Conservation (phyloP, 1,140 invertebrate species). For the Temnothorax nylanderi region DNA sequence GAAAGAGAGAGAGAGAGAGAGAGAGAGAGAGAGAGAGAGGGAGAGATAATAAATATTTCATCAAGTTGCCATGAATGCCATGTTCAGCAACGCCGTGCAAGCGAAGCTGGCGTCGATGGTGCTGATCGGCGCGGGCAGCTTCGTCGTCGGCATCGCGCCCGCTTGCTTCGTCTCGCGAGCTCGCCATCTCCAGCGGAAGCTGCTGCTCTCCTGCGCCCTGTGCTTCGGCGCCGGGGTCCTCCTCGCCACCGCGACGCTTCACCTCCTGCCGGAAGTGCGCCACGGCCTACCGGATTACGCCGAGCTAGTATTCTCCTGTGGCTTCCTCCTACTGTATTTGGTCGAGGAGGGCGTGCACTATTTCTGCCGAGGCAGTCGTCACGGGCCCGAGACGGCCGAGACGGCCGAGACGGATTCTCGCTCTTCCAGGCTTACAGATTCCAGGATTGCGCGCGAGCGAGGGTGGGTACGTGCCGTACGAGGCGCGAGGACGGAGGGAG, state of each 20-base stretch:
- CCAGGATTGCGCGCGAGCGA: background rate
- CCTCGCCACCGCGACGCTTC: slow-evolving; percentile 92
- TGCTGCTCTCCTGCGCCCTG: slow-evolving; percentile 88
- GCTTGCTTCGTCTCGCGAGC: slow-evolving; percentile 87
- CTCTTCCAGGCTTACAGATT: no score
- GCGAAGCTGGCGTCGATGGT: slow-evolving; percentile 91
- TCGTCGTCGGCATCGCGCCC: slow-evolving; percentile 89
- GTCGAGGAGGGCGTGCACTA: slow-evolving; percentile 91
- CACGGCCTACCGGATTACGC: slow-evolving; percentile 86
- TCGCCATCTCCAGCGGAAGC: slow-evolving; percentile 84
- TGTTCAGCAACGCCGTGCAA: slow-evolving; percentile 73
- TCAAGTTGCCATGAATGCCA: background rate
- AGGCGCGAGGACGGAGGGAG: no score
- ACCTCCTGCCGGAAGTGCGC: slow-evolving; percentile 93
- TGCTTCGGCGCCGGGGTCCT: slow-evolving; percentile 95
- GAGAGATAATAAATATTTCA: no score
- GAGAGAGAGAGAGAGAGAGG: no score
- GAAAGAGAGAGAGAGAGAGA: no score
- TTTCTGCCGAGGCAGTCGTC: slow-evolving; percentile 84
- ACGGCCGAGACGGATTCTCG: no score
- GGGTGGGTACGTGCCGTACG: slow-evolving; percentile 29
- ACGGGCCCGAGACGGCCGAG: no score
- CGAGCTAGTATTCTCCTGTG: slow-evolving; percentile 90
- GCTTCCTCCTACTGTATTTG: slow-evolving; percentile 93
- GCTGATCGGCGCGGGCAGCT: slow-evolving; percentile 88